Conservation (phyloP, 2,888 invertebrate species). For the Drosophila austrosaltans region DNA sequence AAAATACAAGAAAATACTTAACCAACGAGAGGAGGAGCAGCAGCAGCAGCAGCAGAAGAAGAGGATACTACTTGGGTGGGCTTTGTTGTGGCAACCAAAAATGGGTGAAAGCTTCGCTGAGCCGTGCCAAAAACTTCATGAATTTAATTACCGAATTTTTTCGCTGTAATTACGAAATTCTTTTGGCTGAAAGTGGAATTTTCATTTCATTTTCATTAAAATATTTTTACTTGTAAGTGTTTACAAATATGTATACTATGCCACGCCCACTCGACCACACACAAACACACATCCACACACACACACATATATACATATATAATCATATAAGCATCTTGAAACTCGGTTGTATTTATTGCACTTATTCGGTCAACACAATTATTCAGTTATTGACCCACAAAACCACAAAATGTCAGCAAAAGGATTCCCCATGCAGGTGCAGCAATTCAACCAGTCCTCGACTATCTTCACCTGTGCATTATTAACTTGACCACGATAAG, state of each 20-base stretch:
- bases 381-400: constrained; percentile 73
- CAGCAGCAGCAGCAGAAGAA: no score
- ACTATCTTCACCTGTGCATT: constrained; percentile 76
- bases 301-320: constrained; percentile 1
- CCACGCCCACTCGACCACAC: constrained; percentile 9
- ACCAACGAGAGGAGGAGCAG: constrained; percentile 58
- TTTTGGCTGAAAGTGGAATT: constrained; percentile 76
- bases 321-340: constrained; percentile 2
- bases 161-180: constrained; percentile 78
- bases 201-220: constrained; percentile 77
- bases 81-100: constrained; percentile 29
- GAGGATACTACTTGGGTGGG: no score
- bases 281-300: constrained; percentile 12
- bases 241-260: constrained; percentile 55
- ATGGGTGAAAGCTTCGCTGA: constrained; percentile 55
- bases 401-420: constrained; percentile 67
- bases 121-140: constrained; percentile 72
- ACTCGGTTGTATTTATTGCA: constrained; percentile 39
- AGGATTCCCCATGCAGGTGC: constrained; percentile 6
- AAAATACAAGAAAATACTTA: constrained; percentile 76
- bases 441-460: constrained; percentile 22
- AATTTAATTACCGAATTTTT: constrained; percentile 77
- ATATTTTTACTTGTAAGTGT: constrained; percentile 72
- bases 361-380: constrained; percentile 57
- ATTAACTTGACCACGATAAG: constrained; percentile 72